phyloP scores from a whole-genome alignment of 2,888 invertebrate species.

The Pollenia labialis region DNA sequence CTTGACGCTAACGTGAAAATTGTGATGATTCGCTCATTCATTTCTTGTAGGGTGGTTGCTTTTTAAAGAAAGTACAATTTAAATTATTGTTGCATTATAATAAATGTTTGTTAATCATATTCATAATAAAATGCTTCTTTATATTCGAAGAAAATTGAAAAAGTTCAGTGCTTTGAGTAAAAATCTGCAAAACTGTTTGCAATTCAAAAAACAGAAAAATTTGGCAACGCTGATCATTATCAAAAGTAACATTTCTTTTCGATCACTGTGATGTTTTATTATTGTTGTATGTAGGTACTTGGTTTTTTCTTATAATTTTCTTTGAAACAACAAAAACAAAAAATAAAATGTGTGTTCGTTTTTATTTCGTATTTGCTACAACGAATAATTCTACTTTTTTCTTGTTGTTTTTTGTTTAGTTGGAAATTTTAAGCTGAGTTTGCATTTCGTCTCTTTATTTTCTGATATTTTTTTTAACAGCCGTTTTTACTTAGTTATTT shows the following conservation, averaged over 20 bases:
- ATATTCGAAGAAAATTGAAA: too few species aligned
- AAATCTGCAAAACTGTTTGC: too few species aligned
- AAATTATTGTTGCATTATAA: too few species aligned
- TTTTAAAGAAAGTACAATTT: too few species aligned
- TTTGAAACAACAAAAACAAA: constrained; percentile 28
- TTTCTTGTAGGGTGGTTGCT: too few species aligned
- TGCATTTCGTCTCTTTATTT: constrained; percentile 53
- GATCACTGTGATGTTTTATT: constrained; percentile 22
- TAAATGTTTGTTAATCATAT: too few species aligned
- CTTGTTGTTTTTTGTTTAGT: background rate
- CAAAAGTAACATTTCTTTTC: constrained; percentile 26
- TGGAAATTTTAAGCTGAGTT: constrained; percentile 54
- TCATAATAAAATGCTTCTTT: too few species aligned
- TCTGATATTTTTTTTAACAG: background rate
- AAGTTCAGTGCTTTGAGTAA: background rate
- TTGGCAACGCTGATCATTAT: background rate
- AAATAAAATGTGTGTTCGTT: constrained; percentile 26
- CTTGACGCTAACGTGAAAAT: too few species aligned
- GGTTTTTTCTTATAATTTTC: constrained; percentile 18
- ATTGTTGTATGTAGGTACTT: constrained; percentile 42
- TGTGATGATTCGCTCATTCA: too few species aligned
- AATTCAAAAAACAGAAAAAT: too few species aligned
- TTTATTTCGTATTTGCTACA: constrained; percentile 35
- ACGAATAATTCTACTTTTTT: background rate
- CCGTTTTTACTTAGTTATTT: constrained; percentile 20